Evolutionary conservation across 2,113 vertebrate species (phyloP).

Genomic region (Anhinga anhinga): DNA sequence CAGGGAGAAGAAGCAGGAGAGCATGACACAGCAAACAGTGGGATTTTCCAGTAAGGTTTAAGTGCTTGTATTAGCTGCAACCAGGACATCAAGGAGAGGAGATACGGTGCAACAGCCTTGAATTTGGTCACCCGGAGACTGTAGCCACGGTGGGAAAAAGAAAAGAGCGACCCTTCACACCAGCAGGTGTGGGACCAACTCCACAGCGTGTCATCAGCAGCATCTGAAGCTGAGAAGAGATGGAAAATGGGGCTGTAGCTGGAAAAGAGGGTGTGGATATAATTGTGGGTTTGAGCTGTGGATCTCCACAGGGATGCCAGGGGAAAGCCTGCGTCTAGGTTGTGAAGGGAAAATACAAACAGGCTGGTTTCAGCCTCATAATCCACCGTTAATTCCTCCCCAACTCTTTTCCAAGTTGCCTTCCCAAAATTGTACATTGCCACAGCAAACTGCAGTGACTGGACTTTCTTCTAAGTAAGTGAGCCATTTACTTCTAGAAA

Average conservation of each 20-base stretch:
- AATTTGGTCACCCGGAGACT: background rate
- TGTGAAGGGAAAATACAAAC: background rate
- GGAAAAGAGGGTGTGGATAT: background rate
- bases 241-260: rapidly evolving
- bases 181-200: background rate
- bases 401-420: background rate
- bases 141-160: background rate
- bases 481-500: background rate
- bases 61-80: background rate
- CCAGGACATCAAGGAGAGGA: background rate
- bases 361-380: background rate
- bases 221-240: background rate
- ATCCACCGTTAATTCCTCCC: background rate
- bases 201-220: background rate
- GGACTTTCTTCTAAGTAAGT: background rate
- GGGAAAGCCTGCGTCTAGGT: background rate
- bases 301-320: background rate
- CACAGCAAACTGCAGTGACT: background rate
- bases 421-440: background rate
- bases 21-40: background rate
- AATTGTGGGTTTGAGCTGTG: background rate
- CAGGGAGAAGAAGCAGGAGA: background rate
- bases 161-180: rapidly evolving
- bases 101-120: background rate
- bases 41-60: background rate